These are phyloP conservation scores for Conger conger DNA, from an alignment of 2,113 vertebrate species.

Conservation along the genomic window DNA sequence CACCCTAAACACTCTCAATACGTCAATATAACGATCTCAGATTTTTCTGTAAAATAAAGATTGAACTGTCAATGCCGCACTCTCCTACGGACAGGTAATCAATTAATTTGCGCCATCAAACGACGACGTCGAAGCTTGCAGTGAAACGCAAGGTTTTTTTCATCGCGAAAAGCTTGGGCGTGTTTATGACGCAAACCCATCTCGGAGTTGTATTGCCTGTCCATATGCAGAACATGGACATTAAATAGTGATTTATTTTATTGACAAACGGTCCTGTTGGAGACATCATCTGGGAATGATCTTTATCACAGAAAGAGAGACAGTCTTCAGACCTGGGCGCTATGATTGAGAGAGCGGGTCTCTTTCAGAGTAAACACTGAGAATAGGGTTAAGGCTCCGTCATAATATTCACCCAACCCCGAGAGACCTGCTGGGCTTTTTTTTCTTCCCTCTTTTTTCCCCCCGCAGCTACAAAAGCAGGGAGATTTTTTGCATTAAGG, in stretches of 20 bases:
- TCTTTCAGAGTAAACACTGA: background rate
- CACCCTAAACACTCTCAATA: background rate
- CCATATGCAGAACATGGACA: background rate
- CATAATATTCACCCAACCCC: constrained; percentile 13
- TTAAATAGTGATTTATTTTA: background rate
- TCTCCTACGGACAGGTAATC: constrained; percentile 16
- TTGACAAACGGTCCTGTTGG: background rate
- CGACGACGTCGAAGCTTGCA: background rate
- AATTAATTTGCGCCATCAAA: constrained; percentile 13
- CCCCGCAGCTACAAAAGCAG: constrained; percentile 58
- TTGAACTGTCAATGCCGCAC: background rate
- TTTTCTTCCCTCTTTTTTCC: constrained; percentile 42
- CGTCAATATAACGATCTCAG: constrained; percentile 6
- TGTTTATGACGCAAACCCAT: background rate
- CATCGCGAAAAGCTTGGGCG: background rate
- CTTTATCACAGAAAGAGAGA: background rate
- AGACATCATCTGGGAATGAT: background rate
- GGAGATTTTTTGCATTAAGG: constrained; percentile 79
- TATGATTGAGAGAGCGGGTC: background rate
- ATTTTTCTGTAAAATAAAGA: constrained; percentile 10
- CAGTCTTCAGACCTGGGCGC: background rate
- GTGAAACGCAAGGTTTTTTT: constrained; percentile 2
- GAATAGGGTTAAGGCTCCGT: background rate
- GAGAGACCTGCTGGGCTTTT: constrained; percentile 24
- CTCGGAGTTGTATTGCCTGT: background rate